Evolutionary conservation across 2,888 invertebrate genomes (phyloP), one percentile per base, ranked within the genome.

Genomic region (Luperina testacea): DNA sequence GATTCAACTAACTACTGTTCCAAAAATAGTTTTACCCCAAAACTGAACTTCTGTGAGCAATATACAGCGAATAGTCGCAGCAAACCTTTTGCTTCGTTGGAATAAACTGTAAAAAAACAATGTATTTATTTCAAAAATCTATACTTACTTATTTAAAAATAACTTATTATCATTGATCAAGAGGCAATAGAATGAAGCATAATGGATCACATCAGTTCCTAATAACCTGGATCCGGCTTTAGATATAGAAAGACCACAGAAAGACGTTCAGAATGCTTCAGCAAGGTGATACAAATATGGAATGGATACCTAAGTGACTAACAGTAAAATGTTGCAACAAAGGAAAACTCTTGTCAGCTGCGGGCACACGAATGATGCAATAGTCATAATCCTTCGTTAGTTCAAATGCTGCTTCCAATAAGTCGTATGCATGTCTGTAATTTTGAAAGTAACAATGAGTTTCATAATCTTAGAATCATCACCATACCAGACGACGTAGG

Each of bases 401-500:
- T 89, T 98, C 97, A 92, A 98, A 98, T 0, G 98, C 97, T 0
- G 97, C 97, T 85, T 97, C 97, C 24, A 98, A 92, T 72, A 98
- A 96, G 84, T 97, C 97, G 71, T 95, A 95, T 0, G 97, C 92
- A 80, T 94, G 93, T 74, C 96, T 96, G 89, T 45, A 93, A 93
- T 75, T 51, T 17, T 57, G 6, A 17, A 27, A 27, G 27, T 20
- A 69, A 13, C 13, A 69, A 48, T 20, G 7, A 4, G 2, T 27
- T 68, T 20, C 11, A 13, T 27, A 20, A 42, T 67, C 15, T 24
- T n/a, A n/a, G 11, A 32, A 64, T 24, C 24, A 24, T 13, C 38
- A 64, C 0, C 11, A 38, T 64, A 24, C 3, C 24, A 24, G 11
- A 38, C 2, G 24, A 64, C 20, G 1, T 5, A 11, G 67, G 17